Percentiles rank a stretch among this genome's conserved stretches.
Conservation (phyloP, 23 tunicate genomes). For the Corella eumyota region DNA sequence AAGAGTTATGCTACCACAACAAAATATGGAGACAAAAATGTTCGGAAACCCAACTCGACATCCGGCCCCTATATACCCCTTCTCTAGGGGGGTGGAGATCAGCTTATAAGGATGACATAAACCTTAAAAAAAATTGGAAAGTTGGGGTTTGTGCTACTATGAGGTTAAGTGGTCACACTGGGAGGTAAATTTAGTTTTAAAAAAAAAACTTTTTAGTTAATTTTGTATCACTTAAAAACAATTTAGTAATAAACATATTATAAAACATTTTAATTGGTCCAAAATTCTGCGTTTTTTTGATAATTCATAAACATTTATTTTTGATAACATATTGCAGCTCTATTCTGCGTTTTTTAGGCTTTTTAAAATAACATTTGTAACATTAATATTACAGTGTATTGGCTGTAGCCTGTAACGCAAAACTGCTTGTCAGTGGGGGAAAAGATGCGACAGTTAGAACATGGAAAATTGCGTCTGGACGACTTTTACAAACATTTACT, state of each 20-base stretch:
- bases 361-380: too few relatives aligned
- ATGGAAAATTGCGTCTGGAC: conserved; percentile 34
- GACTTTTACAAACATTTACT: conserved; percentile 26
- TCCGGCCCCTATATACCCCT: conserved; percentile 35
- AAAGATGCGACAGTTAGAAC: conserved; percentile 66
- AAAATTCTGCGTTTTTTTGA: not conserved
- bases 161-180: conserved; percentile 44
- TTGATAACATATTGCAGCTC: too few relatives aligned
- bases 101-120: conserved; percentile 38
- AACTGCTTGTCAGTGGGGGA: conserved; percentile 64
- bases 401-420: conserved; percentile 33
- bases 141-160: conserved; percentile 21
- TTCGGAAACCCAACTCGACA: conserved; percentile 25
- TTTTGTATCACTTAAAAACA: not conserved
- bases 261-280: not conserved
- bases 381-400: conserved; percentile 39
- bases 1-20: conserved; percentile 31
- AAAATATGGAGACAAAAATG: conserved; percentile 60
- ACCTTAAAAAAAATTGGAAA: conserved; percentile 61
- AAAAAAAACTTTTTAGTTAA: not conserved
- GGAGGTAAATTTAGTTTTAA: conserved; percentile 14
- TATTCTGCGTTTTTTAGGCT: too few relatives aligned
- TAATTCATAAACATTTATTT: not conserved
- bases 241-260: not conserved
- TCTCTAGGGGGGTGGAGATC: conserved; percentile 48